phyloP scores from a whole-genome alignment of 2,797 vertebrate genomes.

The Neoniphon sammara region DNA sequence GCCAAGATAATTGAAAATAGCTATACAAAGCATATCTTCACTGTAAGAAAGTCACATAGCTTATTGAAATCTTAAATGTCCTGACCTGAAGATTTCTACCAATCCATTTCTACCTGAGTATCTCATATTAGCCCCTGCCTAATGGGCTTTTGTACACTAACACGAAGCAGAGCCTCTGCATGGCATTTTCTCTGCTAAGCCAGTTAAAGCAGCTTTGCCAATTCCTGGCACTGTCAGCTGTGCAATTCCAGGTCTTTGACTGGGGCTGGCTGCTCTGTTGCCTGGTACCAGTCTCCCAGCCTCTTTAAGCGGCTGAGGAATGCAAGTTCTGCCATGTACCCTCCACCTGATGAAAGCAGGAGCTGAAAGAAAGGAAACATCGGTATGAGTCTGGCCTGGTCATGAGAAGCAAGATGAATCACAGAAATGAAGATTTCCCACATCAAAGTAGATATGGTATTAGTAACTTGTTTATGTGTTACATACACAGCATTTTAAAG shows the following conservation, averaged over 20 bases:
- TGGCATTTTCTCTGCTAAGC: neutral
- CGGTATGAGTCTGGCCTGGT: neutral
- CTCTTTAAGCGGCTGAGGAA: slow-evolving; percentile 5
- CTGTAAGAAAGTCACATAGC: neutral
- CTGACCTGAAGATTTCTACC: too few species aligned
- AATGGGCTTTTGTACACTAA: neutral
- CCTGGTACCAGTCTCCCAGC: slow-evolving; percentile 11
- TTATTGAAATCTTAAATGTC: neutral
- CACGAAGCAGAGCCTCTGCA: neutral
- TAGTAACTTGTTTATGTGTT: too few species aligned
- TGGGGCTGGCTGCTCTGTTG: slow-evolving; percentile 12
- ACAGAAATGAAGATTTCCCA: too few species aligned
- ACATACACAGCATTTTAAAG: too few species aligned
- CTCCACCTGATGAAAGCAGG: slow-evolving; percentile 4
- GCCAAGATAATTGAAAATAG: neutral
- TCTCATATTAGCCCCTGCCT: neutral
- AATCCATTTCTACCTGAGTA: too few species aligned
- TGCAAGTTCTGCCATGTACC: neutral
- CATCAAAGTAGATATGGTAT: too few species aligned
- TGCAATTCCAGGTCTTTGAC: neutral
- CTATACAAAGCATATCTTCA: neutral
- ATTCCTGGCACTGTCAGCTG: neutral
- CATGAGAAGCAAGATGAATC: neutral
- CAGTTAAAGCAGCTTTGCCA: neutral
- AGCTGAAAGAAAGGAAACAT: neutral